phyloP scores from a whole-genome alignment of 2,888 invertebrate species.

The Ophion slaviceki region DNA sequence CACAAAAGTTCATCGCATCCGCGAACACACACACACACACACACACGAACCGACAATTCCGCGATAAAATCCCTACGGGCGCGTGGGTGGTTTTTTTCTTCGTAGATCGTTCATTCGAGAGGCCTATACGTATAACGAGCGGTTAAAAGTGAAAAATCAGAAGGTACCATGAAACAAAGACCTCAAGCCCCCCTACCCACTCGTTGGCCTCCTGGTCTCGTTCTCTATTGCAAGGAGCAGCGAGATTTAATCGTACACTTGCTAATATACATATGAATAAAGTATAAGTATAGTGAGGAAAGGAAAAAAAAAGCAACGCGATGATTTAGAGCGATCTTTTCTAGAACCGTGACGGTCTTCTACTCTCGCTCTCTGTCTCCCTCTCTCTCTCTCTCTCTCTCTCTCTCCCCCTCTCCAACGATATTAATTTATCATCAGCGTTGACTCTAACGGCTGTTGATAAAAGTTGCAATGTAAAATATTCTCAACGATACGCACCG shows the following conservation, averaged over 20 bases:
- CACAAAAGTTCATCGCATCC: background rate
- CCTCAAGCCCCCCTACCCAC: conserved; percentile 39
- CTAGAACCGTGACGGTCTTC: conserved; percentile 20
- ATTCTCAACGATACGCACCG: conserved; percentile 79
- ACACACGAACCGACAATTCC: conserved; percentile 2
- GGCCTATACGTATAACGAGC: conserved; percentile 61
- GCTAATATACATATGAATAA: conserved; percentile 34
- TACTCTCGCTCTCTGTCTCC: conserved; percentile 15
- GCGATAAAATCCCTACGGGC: conserved; percentile 20
- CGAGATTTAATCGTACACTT: conserved; percentile 51
- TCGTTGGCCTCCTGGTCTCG: conserved; percentile 56
- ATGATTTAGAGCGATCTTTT: conserved; percentile 41
- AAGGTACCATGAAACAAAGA: conserved; percentile 49
- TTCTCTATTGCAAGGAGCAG: conserved; percentile 55
- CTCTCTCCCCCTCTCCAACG: conserved; percentile 56
- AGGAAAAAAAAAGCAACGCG: conserved; percentile 47
- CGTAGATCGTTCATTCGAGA: conserved; percentile 57
- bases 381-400: conserved; percentile 42
- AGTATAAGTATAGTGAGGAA: conserved; percentile 7
- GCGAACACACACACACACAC: background rate
- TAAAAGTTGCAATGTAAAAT: conserved; percentile 76
- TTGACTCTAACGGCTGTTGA: conserved; percentile 68
- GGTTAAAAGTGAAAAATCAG: conserved; percentile 36
- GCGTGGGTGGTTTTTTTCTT: conserved; percentile 28
- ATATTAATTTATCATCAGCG: conserved; percentile 66